Evolutionary conservation across 1,140 invertebrate species (phyloP).

Genomic region (Sinonovacula constricta): DNA sequence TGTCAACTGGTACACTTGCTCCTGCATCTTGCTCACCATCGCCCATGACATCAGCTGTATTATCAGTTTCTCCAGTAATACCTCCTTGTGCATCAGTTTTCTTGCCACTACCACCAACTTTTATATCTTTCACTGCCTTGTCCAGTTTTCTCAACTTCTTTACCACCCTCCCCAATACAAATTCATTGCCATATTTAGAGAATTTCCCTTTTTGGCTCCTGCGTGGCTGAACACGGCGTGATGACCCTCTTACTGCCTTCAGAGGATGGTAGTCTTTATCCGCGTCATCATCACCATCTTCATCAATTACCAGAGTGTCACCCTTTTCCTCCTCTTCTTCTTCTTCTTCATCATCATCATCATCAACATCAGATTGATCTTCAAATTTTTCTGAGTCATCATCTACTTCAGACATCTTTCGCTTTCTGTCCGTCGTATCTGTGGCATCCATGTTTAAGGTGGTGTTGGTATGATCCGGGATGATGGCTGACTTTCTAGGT

Average conservation of each 20-base stretch:
- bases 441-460: background rate
- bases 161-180: constrained; percentile 2
- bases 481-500: constrained; percentile 22
- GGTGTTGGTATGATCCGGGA: constrained; percentile 7
- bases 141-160: background rate
- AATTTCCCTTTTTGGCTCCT: constrained; percentile 54
- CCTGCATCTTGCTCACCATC: background rate
- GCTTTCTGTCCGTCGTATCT: constrained; percentile 14
- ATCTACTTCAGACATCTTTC: constrained; percentile 6
- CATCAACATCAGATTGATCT: too few relatives aligned
- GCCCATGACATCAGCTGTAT: background rate
- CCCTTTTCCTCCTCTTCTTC: constrained; percentile 44
- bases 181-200: constrained; percentile 40
- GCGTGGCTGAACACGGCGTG: constrained; percentile 53
- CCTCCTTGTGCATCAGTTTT: background rate
- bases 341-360: constrained; percentile 22
- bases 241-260: background rate
- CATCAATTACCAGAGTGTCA: constrained; percentile 36
- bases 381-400: constrained; percentile 10
- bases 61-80: background rate
- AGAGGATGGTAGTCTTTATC: constrained; percentile 29
- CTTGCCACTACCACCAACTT: background rate
- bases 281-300: constrained; percentile 13
- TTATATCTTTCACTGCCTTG: background rate
- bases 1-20: too few relatives aligned